A percentile compares a stretch with the other conserved stretches of the same genome.
phyloP scores from a whole-genome alignment of 2,113 vertebrate species.

The Etheostoma cragini region DNA sequence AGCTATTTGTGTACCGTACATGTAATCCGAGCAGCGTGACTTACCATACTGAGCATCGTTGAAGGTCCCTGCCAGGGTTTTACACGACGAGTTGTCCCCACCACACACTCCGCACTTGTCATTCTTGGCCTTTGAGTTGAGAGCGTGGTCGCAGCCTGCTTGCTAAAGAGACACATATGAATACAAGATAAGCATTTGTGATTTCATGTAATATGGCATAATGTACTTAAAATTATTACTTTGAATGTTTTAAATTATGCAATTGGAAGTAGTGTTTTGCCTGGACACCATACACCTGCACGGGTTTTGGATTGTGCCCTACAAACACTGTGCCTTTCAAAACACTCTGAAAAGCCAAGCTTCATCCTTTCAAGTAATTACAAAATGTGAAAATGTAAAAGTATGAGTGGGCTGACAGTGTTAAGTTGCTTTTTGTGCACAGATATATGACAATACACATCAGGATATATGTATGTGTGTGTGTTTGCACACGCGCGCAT shows the following conservation, averaged over 20 bases:
- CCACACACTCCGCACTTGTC: slow-evolving; percentile 98
- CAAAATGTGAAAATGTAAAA: not conserved
- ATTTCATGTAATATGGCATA: not conserved
- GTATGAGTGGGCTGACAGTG: not conserved
- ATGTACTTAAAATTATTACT: not conserved
- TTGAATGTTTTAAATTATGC: not conserved
- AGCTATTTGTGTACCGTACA: slow-evolving; percentile 12
- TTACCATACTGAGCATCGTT: slow-evolving; percentile 94
- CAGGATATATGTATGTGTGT: slow-evolving; percentile 1
- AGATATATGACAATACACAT: not conserved
- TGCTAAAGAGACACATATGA: slow-evolving; percentile 82
- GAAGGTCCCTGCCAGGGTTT: slow-evolving; percentile 91
- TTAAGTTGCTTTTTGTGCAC: not conserved
- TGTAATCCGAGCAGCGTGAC: slow-evolving; percentile 48
- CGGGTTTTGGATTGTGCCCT: slow-evolving; percentile 7
- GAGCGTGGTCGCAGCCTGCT: slow-evolving; percentile 96
- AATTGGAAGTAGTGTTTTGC: not conserved
- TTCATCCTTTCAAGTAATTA: not conserved
- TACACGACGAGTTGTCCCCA: slow-evolving; percentile 96
- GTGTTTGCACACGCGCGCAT: not conserved
- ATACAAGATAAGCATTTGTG: not conserved
- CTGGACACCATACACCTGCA: not conserved
- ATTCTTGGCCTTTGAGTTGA: slow-evolving; percentile 94
- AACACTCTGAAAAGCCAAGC: not conserved
- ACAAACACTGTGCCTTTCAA: slow-evolving; percentile 4